Base-by-base conservation (phyloP, 2,797 vertebrate species). In the Pangasius djambal region DNA sequence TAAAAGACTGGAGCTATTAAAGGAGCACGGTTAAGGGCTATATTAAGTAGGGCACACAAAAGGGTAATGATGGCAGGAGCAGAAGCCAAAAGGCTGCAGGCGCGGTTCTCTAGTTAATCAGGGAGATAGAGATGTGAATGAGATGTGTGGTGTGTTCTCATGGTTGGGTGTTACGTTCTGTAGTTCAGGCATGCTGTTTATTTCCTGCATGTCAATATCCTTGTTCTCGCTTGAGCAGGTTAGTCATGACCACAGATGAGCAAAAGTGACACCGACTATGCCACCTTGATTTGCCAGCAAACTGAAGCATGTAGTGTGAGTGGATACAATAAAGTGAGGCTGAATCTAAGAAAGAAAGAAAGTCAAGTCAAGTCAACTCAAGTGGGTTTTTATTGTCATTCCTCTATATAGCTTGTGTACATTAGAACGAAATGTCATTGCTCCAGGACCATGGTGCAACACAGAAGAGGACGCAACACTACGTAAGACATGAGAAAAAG, bases 111-210 rank as follows among this genome's bases (percentile, higher is more conserved):
- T 59, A 31, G 69, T 63, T 86, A 85, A 88, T 84, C 67, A 87
- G 18, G 15, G 74, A 50, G 22, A 50, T n/a, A 72, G 57, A 90
- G 88, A 59, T 86, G 67, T 85, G 72, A 83, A 72, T 85, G 48
- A 81, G 67, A 86, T 57, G 18, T 52, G 55, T 20, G 25, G 77
- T 86, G 79, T 52, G 37, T 67, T 85, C 84, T 86, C 65, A 50
- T 67, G 61, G 61, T 25, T 48, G 16, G 59, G 61, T 83, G 59
- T 65, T 83, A 83, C 8, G 40, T 31, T 82, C 20, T 78, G 34
- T 55, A 79, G 59, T 84, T 92, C 83, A 88, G 90, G 87, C 79
- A 88, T 91, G 90, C 61, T 87, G 88, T 92, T 90, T 81, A 78
- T 82, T 89, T 91, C 88, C 86, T 88, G 37, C 86, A n/a, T 87